Conservation (phyloP, 1,140 invertebrate species). For the Drepana arcuata region DNA sequence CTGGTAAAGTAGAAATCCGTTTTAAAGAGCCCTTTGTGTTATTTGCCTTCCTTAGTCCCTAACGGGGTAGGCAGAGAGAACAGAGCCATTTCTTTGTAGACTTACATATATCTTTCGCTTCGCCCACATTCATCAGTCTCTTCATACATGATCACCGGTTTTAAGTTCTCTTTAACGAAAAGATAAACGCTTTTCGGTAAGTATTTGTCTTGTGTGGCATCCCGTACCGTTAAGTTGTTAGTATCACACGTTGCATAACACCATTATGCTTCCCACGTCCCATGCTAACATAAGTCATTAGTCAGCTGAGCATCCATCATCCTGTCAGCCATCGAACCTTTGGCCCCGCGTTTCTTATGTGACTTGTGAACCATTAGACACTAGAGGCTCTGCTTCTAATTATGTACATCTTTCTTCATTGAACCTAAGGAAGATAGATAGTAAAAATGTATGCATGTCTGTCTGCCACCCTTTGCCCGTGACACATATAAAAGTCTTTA, state of each 20-base stretch:
- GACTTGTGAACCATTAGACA: constrained; percentile 7
- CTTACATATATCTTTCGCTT: too few relatives aligned
- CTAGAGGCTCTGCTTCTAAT: not conserved
- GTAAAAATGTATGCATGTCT: not conserved
- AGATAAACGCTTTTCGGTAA: not conserved
- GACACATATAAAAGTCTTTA: not conserved
- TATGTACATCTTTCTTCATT: not conserved
- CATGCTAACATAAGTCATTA: constrained; percentile 11
- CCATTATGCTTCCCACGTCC: too few relatives aligned
- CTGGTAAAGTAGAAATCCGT: too few relatives aligned
- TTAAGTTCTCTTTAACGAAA: too few relatives aligned
- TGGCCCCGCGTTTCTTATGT: constrained; percentile 6
- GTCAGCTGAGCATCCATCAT: constrained; percentile 9
- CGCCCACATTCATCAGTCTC: too few relatives aligned
- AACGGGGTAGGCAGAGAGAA: too few relatives aligned
- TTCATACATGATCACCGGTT: too few relatives aligned
- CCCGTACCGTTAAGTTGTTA: not conserved
- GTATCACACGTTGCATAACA: too few relatives aligned
- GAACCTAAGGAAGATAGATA: not conserved
- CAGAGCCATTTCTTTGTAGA: too few relatives aligned
- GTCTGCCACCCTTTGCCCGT: not conserved
- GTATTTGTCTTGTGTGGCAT: not conserved
- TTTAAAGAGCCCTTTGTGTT: too few relatives aligned
- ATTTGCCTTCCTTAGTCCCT: too few relatives aligned
- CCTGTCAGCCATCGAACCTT: constrained; percentile 2